Base-by-base conservation (phyloP, 2,113 vertebrate genomes). In the Lepisosteus oculatus region DNA sequence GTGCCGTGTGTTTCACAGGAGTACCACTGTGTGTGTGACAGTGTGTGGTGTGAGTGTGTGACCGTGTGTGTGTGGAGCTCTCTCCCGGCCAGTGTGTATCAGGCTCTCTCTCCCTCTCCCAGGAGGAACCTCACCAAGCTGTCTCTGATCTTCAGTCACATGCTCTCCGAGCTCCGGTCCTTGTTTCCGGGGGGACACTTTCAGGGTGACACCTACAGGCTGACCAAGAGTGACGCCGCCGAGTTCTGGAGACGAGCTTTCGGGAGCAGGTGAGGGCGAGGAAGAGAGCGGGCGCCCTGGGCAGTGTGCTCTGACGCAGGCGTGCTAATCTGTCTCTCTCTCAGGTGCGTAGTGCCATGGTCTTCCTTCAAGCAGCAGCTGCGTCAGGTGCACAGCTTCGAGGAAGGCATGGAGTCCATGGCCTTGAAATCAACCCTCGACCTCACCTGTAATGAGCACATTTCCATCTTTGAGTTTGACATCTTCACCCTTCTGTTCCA, bases 381-480 rank as follows among this genome's bases (percentile, higher is more conserved):
- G 72, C 61, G 68, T 41, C 71, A 43, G 9, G 83, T 89, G 9
- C 94, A 96, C 71, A 68, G 75, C 0, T 83, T 96, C 65, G 91
- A 92, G 13, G 82, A 92, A 0, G 93, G 93, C 9, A 85, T 92
- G 77, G 89, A 89, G 15, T 84, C 89, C 15, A 87, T 92, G 77
- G 95, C 94, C 15, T 78, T 97, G 55, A 92, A 90, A 62, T 94
- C 94, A 56, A 97, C 95, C 0, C 75, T 97, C 0, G 93, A 96
- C 77, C 90, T 97, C 74, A 96, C 94, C 56, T 95, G 93, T 74
- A 96, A 88, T 0, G 89, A 93, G 63, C 81, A 95, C 42, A 83
- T 97, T 75, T 95, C 95, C 29, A 54, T 96, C 83, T 95, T 96
- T n/a, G 94, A 96, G 84, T 97, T 96, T 76, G 94, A 97, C 78